phyloP scores from a whole-genome alignment of 2,888 invertebrate genomes.

The Escarpia spicata region DNA sequence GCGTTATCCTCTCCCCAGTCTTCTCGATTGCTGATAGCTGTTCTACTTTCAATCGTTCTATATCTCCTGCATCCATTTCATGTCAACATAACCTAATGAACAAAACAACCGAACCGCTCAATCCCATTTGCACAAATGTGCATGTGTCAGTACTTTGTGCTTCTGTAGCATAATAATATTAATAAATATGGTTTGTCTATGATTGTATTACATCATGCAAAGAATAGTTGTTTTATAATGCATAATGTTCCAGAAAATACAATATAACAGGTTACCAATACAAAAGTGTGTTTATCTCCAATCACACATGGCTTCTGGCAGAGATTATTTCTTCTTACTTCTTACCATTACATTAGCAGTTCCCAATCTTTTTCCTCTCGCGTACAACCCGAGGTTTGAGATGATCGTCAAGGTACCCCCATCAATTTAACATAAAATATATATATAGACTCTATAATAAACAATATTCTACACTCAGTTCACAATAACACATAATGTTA shows the following conservation, averaged over 20 bases:
- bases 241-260: neutral
- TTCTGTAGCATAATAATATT: neutral
- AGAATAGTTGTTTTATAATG: neutral
- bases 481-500: no score
- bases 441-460: no score
- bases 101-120: neutral
- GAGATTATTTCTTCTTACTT: no score
- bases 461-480: no score
- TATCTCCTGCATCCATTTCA: conserved; percentile 22
- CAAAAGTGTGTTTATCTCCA: no score
- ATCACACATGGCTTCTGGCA: no score
- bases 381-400: no score
- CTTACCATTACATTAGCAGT: no score
- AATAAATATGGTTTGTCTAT: neutral
- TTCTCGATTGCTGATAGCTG: conserved; percentile 49
- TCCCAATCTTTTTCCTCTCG: no score
- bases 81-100: neutral
- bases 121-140: neutral
- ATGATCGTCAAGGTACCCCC: no score
- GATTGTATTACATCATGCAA: neutral
- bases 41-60: conserved; percentile 50
- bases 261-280: neutral
- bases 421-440: no score
- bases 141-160: neutral
- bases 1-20: conserved; percentile 49